A percentile compares a stretch with the other conserved stretches of the same genome.
Evolutionary conservation across 2,797 vertebrate species (phyloP).

Genomic region (Discoglossus pictus): DNA sequence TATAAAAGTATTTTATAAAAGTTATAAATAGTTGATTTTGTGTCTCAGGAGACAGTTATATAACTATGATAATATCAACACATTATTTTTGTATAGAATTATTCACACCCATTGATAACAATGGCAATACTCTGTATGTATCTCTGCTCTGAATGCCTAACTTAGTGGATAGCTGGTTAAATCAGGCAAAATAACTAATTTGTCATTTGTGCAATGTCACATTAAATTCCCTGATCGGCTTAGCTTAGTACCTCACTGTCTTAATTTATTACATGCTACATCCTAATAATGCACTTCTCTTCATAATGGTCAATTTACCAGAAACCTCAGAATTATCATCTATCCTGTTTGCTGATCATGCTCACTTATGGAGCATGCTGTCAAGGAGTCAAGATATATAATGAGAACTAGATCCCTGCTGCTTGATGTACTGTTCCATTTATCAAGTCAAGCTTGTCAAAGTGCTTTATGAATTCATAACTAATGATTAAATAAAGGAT

Average conservation of each 20-base stretch:
- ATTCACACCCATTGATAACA: too few species aligned
- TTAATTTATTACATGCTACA: conserved; percentile 36
- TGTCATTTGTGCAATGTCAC: conserved; percentile 39
- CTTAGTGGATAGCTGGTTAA: conserved; percentile 28
- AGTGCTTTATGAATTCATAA: conserved; percentile 42
- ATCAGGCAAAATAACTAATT: conserved; percentile 19
- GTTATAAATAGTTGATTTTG: too few species aligned
- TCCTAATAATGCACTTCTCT: conserved; percentile 39
- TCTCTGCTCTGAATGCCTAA: too few species aligned
- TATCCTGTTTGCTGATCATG: conserved; percentile 46
- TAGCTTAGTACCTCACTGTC: conserved; percentile 22
- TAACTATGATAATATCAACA: too few species aligned
- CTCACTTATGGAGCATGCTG: conserved; percentile 29
- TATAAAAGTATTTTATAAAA: too few species aligned
- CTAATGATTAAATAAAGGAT: conserved; percentile 39
- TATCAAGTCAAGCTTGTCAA: conserved; percentile 44
- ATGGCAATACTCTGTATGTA: too few species aligned
- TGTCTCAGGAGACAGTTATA: too few species aligned
- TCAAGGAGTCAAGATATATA: conserved; percentile 46
- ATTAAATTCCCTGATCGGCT: conserved; percentile 36
- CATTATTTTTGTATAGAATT: too few species aligned
- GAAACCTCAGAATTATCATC: conserved; percentile 43
- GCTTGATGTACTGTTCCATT: conserved; percentile 47
- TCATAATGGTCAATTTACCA: conserved; percentile 48
- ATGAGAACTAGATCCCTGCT: conserved; percentile 33